Conservation (phyloP, 2,888 invertebrate species). For the Mechanitis messenoides region DNA sequence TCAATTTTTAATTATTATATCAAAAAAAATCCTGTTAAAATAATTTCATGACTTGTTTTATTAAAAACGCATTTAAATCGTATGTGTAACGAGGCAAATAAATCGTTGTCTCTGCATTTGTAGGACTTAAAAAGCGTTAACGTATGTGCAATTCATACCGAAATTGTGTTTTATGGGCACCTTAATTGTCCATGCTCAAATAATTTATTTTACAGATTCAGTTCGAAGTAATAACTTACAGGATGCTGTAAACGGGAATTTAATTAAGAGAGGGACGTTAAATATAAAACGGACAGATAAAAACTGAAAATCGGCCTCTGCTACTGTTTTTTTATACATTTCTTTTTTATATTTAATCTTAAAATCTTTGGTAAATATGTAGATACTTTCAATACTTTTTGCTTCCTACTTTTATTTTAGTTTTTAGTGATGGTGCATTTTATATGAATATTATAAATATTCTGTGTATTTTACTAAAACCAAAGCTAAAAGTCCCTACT, state of each 20-base stretch:
- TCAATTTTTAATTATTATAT: too few species aligned
- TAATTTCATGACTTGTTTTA: too few species aligned
- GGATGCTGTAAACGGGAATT: constrained; percentile 6
- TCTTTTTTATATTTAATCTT: constrained; percentile 1
- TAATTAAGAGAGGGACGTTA: constrained; percentile 4
- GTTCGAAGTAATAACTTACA: constrained; percentile 1
- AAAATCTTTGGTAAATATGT: background rate
- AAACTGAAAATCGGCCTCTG: constrained; percentile 3
- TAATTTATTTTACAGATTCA: background rate
- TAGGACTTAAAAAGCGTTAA: too few species aligned
- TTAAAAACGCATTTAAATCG: too few species aligned
- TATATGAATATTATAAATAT: too few species aligned
- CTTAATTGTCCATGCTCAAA: background rate
- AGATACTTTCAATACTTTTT: background rate
- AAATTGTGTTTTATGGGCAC: background rate
- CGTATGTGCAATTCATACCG: background rate
- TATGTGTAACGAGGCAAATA: too few species aligned
- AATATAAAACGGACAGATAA: constrained; percentile 4
- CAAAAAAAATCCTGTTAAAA: too few species aligned
- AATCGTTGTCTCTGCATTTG: too few species aligned
- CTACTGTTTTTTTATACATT: background rate
- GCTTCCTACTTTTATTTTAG: background rate
- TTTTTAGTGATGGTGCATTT: too few species aligned
- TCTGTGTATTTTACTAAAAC: too few species aligned
- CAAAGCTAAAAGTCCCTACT: too few species aligned